phyloP scores from a whole-genome alignment of 2,797 vertebrate species.

The Anniella stebbinsi region DNA sequence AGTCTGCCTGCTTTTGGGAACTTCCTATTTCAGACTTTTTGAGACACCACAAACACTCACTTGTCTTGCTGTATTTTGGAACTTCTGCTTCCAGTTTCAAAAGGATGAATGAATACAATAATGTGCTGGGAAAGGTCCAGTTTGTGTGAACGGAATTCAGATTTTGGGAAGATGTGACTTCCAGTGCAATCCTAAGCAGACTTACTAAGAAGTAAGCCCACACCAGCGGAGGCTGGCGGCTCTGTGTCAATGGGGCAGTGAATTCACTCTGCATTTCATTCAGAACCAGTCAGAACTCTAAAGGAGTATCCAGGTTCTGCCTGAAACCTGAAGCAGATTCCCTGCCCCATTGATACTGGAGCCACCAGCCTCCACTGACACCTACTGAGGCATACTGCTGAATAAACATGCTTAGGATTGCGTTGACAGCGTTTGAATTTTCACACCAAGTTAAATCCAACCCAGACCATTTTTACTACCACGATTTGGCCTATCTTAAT shows the following conservation, averaged over 20 bases:
- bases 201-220: background rate
- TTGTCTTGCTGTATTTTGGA: constrained; percentile 50
- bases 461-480: background rate
- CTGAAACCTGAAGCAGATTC: no score
- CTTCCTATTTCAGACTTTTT: constrained; percentile 51
- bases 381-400: background rate
- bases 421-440: background rate
- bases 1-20: constrained; percentile 35
- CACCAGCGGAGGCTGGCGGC: no score
- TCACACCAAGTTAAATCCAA: background rate
- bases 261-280: no score
- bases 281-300: no score
- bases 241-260: no score
- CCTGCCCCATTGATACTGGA: no score
- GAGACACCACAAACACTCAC: constrained; percentile 39
- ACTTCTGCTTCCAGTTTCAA: constrained; percentile 63
- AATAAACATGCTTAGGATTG: background rate
- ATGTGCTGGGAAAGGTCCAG: background rate
- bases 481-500: background rate
- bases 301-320: no score
- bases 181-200: background rate
- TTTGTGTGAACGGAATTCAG: background rate
- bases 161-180: background rate
- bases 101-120: constrained; percentile 20
- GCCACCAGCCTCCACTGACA: no score